Evolutionary conservation across 1,140 invertebrate species (phyloP), one percentile per base, ranked within the genome.

Genomic region (Helicoverpa armigera): DNA sequence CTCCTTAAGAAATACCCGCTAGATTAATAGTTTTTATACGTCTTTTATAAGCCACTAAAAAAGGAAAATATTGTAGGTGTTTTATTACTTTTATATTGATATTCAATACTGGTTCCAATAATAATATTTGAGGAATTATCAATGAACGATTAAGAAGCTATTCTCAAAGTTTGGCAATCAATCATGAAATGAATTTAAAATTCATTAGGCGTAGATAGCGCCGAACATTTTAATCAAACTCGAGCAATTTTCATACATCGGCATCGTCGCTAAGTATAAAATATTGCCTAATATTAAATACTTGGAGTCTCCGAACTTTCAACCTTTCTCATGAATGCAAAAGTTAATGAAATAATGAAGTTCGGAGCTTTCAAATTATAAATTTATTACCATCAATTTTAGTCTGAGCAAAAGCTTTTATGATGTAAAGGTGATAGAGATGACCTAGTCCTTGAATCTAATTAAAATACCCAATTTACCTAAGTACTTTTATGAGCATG

Each of bases 301-400:
- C 7, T n/a, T n/a, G 11, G 7, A 5, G 16, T n/a, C 50, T 13
- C 48, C 29, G 67, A 53, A 70, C 50, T 70, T 53, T 70, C 16
- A 70, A 70, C 50, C 67, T 70, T 54, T 53, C 50, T 70, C 16
- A n/a, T 70, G 29, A 70, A 70, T 53, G 9, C 4, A 54, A 54
- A 54, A 53, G 23, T 70, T 70, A 51, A 70, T 70, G 50, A 70
- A 70, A 70, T 70, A 70, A 70, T 70, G 48, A 70, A 70, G 16
- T 70, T 53, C 11, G 7, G 29, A 13, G 67, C 67, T 70, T 54
- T 70, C 10, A 53, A 70, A 70, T 70, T 70, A 53, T 70, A 14
- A 69, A 70, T 51, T 70, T 12, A 53, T 53, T 53, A 70, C 13
- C 50, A 54, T 54, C 50, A 70, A 70, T 70, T 51, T 70, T 23